Evolutionary conservation across 2,113 vertebrate species (phyloP).

Genomic region (Loxodonta africana): DNA sequence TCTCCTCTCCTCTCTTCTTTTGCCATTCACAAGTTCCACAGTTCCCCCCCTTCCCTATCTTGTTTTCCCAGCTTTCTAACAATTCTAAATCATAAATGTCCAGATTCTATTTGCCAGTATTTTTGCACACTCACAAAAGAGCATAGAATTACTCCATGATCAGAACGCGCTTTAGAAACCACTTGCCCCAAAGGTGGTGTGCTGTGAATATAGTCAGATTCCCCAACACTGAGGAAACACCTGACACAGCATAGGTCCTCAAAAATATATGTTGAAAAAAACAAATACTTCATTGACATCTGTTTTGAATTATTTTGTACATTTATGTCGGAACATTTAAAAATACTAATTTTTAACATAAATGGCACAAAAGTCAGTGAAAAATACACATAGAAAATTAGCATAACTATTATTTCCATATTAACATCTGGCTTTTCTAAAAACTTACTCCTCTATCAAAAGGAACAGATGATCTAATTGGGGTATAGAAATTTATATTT

Average conservation of each 20-base stretch:
- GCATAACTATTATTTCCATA: slow-evolving; percentile 18
- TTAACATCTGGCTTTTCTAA: slow-evolving; percentile 17
- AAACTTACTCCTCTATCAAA: background rate
- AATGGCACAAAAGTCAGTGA: background rate
- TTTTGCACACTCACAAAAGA: background rate
- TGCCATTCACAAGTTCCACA: background rate
- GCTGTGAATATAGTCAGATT: background rate
- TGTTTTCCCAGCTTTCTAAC: background rate
- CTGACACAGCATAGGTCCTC: background rate
- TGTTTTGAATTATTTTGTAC: slow-evolving; percentile 9
- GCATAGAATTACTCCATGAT: background rate
- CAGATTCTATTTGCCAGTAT: background rate
- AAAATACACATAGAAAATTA: slow-evolving; percentile 11
- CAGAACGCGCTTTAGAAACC: background rate
- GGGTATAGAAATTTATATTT: background rate
- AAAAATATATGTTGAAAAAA: background rate
- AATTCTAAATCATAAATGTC: background rate
- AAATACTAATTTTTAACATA: slow-evolving; percentile 45
- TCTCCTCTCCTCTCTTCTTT: background rate
- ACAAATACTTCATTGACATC: background rate
- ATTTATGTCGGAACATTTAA: background rate
- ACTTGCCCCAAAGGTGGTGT: background rate
- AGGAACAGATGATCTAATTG: background rate
- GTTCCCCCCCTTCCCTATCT: background rate
- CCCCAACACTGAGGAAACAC: background rate